Evolutionary conservation across 1,140 invertebrate species (phyloP).

Genomic region (Gerris buenoi): DNA sequence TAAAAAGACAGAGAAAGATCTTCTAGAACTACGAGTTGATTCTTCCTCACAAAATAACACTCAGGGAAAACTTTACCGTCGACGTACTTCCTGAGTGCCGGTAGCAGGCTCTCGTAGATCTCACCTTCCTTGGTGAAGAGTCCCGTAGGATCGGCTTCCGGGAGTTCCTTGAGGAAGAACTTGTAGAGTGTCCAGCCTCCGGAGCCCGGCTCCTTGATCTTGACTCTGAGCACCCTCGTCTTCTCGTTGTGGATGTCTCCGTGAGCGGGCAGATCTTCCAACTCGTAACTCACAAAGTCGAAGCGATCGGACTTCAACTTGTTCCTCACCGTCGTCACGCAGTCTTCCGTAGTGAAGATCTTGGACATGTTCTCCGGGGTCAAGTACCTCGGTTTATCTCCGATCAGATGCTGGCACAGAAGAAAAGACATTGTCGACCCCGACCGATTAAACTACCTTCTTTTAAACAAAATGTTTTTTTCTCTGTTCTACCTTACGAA

Average conservation of each 20-base stretch:
- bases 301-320: not conserved
- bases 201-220: not conserved
- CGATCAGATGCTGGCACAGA: not conserved
- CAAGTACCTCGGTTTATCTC: not conserved
- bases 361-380: not conserved
- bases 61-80: slow-evolving; percentile 9
- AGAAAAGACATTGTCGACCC: not conserved
- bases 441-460: no score
- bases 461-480: no score
- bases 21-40: slow-evolving; percentile 5
- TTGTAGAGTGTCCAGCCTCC: not conserved
- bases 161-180: not conserved
- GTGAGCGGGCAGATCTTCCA: not conserved
- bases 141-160: not conserved
- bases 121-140: slow-evolving; percentile 7
- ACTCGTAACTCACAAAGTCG: not conserved
- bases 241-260: not conserved
- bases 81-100: not conserved
- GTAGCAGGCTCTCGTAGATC: slow-evolving; percentile 1
- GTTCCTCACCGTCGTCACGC: not conserved
- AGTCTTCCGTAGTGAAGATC: not conserved
- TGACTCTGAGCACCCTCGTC: not conserved
- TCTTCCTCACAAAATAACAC: slow-evolving; percentile 3
- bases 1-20: not conserved
- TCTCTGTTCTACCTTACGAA: no score